phyloP scores from a whole-genome alignment of 2,113 vertebrate genomes.

The Tachuris rubrigastra region DNA sequence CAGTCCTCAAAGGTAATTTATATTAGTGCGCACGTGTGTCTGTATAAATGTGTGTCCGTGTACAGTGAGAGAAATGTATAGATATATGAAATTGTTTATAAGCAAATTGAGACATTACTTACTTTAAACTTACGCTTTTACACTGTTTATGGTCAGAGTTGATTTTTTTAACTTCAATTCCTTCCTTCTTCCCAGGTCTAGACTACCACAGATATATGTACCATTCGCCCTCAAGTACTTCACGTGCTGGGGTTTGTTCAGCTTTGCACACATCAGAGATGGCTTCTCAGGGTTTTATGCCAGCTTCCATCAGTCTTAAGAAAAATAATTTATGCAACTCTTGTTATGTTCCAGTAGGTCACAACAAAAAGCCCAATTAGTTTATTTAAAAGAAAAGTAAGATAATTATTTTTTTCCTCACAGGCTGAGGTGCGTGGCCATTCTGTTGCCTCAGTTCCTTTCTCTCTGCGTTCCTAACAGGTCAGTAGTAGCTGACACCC shows the following conservation, averaged over 20 bases:
- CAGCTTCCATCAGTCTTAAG: background rate
- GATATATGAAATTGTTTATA: background rate
- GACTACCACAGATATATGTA: background rate
- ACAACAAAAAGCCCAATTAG: background rate
- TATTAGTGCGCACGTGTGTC: background rate
- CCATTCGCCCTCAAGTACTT: background rate
- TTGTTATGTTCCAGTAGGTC: background rate
- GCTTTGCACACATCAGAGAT: background rate
- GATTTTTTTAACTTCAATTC: background rate
- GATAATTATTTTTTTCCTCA: background rate
- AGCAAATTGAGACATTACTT: background rate
- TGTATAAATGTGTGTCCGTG: background rate
- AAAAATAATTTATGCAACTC: background rate
- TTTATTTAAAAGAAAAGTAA: background rate
- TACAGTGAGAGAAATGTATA: background rate
- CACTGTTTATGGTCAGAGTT: background rate
- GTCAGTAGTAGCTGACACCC: background rate
- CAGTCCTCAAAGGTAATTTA: background rate
- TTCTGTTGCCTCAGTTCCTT: background rate
- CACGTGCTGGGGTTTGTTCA: background rate
- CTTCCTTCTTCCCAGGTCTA: background rate
- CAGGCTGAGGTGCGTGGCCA: background rate
- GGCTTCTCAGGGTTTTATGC: background rate
- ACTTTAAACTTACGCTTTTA: background rate
- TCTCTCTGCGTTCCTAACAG: background rate